These are phyloP conservation scores for Heptranchias perlo DNA, from an alignment of 2,113 vertebrate genomes.

Conservation along the genomic window DNA sequence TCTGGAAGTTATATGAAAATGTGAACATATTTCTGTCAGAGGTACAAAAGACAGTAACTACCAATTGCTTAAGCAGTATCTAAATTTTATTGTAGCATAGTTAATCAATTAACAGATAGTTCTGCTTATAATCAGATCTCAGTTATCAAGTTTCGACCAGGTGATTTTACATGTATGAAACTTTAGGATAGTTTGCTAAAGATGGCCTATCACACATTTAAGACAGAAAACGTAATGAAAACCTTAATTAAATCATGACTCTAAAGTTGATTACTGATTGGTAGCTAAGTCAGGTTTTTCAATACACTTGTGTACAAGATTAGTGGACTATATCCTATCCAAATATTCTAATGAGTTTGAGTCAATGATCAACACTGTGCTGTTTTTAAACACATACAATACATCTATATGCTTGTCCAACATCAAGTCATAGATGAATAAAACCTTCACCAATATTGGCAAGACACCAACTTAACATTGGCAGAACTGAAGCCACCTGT, in stretches of 20 bases:
- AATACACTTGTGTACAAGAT: not conserved
- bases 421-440: not conserved
- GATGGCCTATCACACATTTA: not conserved
- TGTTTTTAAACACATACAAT: not conserved
- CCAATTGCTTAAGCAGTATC: not conserved
- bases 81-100: not conserved
- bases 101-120: not conserved
- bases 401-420: not conserved
- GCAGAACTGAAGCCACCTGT: not conserved
- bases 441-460: not conserved
- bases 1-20: not conserved
- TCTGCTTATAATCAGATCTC: slow-evolving; percentile 13
- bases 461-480: not conserved
- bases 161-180: not conserved
- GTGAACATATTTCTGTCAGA: not conserved
- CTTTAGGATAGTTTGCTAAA: not conserved
- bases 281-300: not conserved
- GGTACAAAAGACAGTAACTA: not conserved
- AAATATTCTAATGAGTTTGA: not conserved
- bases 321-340: not conserved
- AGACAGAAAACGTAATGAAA: not conserved
- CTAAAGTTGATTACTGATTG: not conserved
- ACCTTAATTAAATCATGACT: not conserved
- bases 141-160: not conserved
- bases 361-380: not conserved